Conservation (phyloP, 2,797 vertebrate species). For the Parauchenoglanis punctatus region DNA sequence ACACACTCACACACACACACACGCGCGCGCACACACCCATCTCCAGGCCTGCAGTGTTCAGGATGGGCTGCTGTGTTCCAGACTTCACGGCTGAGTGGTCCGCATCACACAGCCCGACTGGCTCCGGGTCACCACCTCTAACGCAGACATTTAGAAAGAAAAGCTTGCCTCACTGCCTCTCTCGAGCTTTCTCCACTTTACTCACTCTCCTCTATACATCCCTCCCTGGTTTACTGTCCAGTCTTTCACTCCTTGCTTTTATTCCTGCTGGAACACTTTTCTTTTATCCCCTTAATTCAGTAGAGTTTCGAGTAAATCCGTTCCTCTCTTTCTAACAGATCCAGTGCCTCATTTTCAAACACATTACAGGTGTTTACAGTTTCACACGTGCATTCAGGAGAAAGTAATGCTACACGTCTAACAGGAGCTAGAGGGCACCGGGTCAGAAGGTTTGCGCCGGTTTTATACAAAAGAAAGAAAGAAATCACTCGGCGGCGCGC, state of each 20-base stretch:
- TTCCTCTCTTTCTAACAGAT: background rate
- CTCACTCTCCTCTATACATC: background rate
- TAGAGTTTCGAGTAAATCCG: background rate
- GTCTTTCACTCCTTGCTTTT: background rate
- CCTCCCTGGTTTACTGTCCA: background rate
- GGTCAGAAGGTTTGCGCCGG: background rate
- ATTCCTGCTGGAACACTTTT: background rate
- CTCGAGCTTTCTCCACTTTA: background rate
- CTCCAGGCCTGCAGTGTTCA: slow-evolving; percentile 12
- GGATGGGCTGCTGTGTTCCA: slow-evolving; percentile 56
- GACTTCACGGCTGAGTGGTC: slow-evolving; percentile 76
- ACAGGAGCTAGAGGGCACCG: background rate
- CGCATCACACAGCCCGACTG: slow-evolving; percentile 75
- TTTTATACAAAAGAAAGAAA: background rate
- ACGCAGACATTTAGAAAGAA: slow-evolving; percentile 22
- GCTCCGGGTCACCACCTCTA: slow-evolving; percentile 76
- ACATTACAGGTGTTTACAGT: background rate
- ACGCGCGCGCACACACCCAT: background rate
- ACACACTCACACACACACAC: background rate
- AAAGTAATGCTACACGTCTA: background rate
- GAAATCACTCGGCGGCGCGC: background rate
- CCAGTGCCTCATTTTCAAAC: background rate
- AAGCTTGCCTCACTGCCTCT: background rate
- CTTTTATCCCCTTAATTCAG: background rate
- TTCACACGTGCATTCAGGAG: background rate